Evolutionary conservation across 2,888 invertebrate species (phyloP).

Genomic region (Antheraea assamensis): DNA sequence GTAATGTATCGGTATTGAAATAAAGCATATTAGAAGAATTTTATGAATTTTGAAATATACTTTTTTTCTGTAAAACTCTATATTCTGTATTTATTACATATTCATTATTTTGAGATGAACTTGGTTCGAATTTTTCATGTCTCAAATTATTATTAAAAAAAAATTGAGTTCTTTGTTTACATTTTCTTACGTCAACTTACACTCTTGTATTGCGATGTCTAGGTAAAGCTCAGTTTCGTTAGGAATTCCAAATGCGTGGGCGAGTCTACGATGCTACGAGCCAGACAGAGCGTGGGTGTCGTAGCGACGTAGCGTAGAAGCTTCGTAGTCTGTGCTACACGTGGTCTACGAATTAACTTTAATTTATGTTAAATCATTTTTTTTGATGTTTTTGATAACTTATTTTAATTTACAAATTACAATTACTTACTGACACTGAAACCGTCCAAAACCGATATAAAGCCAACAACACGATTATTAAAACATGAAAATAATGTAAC

Average conservation of each 20-base stretch:
- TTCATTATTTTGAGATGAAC: neutral
- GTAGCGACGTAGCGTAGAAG: conserved; percentile 63
- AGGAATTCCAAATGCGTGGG: conserved; percentile 63
- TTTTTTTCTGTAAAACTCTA: no score
- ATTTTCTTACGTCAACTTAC: neutral
- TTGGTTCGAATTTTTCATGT: neutral
- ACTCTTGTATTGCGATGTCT: conserved; percentile 7
- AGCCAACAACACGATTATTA: conserved; percentile 19
- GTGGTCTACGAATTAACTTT: conserved; percentile 40
- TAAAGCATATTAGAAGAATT: no score
- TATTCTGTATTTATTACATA: neutral
- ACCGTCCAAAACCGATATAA: conserved; percentile 28
- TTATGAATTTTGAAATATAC: no score
- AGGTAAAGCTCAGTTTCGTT: conserved; percentile 31
- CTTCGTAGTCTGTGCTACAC: conserved; percentile 56
- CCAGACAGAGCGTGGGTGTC: conserved; percentile 74
- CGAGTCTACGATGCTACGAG: conserved; percentile 75
- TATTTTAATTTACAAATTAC: conserved; percentile 1
- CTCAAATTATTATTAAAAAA: neutral
- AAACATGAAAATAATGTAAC: conserved; percentile 21
- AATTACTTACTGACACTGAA: conserved; percentile 33
- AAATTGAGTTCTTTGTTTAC: conserved; percentile 13
- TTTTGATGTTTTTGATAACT: neutral
- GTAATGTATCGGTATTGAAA: no score
- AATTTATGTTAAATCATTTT: neutral